These are phyloP conservation scores for Achatina immaculata DNA, from an alignment of 1,140 invertebrate species.

Conservation along the genomic window DNA sequence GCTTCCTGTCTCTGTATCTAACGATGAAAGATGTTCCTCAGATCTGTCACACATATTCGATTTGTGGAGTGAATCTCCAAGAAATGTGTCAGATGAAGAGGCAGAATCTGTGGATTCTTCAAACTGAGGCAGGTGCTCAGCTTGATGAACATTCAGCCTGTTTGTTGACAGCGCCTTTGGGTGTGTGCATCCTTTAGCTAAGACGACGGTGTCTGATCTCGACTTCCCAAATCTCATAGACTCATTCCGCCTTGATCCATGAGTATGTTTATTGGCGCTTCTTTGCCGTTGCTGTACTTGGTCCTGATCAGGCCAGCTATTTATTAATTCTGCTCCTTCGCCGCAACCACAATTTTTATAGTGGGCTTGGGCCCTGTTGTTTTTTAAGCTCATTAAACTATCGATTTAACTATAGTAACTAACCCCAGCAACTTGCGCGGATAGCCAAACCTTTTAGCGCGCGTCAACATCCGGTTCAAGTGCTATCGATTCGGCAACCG, in stretches of 20 bases:
- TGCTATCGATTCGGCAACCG: not conserved
- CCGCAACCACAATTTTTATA: not conserved
- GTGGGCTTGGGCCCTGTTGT: not conserved
- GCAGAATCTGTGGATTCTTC: not conserved
- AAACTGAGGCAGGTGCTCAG: not conserved
- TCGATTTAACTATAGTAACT: too few species aligned
- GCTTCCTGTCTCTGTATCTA: not conserved
- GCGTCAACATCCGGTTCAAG: slow-evolving; percentile 1
- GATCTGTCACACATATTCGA: too few species aligned
- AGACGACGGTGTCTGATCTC: not conserved
- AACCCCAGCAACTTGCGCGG: too few species aligned
- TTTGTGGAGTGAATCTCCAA: too few species aligned
- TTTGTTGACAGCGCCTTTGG: slow-evolving; percentile 5
- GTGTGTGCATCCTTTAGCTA: not conserved
- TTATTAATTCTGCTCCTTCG: not conserved
- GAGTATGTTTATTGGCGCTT: not conserved
- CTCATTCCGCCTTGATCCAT: not conserved
- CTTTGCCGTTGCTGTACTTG: not conserved
- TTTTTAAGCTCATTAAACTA: not conserved
- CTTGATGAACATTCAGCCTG: not conserved
- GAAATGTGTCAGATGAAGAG: not conserved
- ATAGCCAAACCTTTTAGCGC: too few species aligned
- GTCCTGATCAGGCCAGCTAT: not conserved
- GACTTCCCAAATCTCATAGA: not conserved
- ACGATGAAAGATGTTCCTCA: too few species aligned